phyloP scores from a whole-genome alignment of 2,797 vertebrate species.

The Champsocephalus esox region DNA sequence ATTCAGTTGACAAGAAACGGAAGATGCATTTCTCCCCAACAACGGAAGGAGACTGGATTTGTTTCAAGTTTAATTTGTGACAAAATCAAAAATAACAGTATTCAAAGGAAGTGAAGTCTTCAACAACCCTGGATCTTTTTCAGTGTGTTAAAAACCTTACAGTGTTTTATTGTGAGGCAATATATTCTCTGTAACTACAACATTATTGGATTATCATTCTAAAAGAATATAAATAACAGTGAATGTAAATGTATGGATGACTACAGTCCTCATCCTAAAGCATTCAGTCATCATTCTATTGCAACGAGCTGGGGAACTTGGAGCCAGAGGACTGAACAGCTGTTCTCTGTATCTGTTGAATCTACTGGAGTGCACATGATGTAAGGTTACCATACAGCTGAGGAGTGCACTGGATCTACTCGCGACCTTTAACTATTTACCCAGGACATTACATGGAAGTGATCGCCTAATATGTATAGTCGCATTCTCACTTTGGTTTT shows the following conservation, averaged over 20 bases:
- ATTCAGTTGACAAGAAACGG: too few relatives aligned
- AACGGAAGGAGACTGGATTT: constrained; percentile 52
- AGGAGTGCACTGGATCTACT: constrained; percentile 59
- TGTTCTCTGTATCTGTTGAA: constrained; percentile 36
- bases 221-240: constrained; percentile 64
- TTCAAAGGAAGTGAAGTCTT: constrained; percentile 70
- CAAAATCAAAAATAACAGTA: constrained; percentile 78
- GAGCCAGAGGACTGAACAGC: constrained; percentile 26
- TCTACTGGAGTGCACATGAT: constrained; percentile 65
- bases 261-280: constrained; percentile 48
- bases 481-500: constrained; percentile 79
- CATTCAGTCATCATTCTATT: constrained; percentile 48
- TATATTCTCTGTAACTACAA: constrained; percentile 76
- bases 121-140: constrained; percentile 73
- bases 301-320: constrained; percentile 34
- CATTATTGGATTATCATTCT: constrained; percentile 59
- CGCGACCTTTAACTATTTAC: constrained; percentile 41
- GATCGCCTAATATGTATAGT: constrained; percentile 51
- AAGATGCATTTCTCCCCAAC: not conserved
- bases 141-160: constrained; percentile 63
- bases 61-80: constrained; percentile 73
- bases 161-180: constrained; percentile 55
- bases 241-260: constrained; percentile 42
- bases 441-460: constrained; percentile 52
- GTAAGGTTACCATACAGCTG: constrained; percentile 53